Conservation (phyloP, 1,140 invertebrate species). For the Ostrea denselamellosa region DNA sequence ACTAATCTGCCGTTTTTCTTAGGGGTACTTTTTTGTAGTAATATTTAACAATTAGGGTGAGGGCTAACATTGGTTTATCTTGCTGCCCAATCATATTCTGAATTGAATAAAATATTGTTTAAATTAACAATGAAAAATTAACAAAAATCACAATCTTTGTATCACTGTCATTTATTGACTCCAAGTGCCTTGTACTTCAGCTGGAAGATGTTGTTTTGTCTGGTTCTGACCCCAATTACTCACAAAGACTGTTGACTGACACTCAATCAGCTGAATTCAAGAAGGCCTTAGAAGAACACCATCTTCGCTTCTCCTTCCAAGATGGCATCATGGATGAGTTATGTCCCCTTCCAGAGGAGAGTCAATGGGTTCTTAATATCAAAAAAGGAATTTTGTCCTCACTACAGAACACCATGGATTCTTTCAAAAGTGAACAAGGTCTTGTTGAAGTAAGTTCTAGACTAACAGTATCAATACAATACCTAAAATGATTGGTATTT, state of each 20-base stretch:
- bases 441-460: conserved; percentile 69
- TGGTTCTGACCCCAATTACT: conserved; percentile 54
- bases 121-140: no score
- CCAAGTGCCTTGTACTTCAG: not conserved
- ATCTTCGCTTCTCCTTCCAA: conserved; percentile 82
- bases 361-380: conserved; percentile 90
- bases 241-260: conserved; percentile 30
- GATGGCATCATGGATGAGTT: conserved; percentile 79
- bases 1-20: no score
- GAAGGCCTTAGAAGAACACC: conserved; percentile 67
- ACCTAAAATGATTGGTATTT: no score
- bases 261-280: conserved; percentile 52
- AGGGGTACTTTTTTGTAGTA: no score
- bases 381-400: conserved; percentile 92
- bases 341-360: conserved; percentile 81
- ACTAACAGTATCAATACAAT: no score
- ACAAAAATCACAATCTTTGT: not conserved
- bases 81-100: no score
- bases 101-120: no score
- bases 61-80: no score
- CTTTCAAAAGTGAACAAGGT: conserved; percentile 88
- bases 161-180: not conserved
- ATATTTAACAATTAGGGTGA: no score
- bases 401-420: conserved; percentile 91
- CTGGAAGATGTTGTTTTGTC: conserved; percentile 57